Conservation (phyloP, 2,888 invertebrate genomes). For the Chorisops tibialis region DNA sequence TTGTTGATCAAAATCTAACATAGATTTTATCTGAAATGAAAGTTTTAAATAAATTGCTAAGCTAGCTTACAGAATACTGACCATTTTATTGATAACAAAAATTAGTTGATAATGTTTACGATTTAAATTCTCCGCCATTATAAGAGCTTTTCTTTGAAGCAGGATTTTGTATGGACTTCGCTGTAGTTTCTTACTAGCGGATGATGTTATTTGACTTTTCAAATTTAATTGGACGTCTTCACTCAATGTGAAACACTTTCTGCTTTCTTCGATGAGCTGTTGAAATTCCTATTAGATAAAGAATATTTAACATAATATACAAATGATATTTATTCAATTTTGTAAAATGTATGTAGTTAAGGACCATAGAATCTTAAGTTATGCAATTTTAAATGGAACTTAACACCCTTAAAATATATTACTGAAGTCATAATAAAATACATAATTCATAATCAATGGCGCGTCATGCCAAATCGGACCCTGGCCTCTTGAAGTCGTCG, state of each 20-base stretch:
- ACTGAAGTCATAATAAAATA: too few species aligned
- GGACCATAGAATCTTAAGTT: too few species aligned
- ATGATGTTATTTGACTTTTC: slow-evolving; percentile 27
- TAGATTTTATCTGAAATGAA: slow-evolving; percentile 33
- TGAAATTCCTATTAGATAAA: slow-evolving; percentile 42
- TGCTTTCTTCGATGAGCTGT: slow-evolving; percentile 41
- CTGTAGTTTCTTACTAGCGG: slow-evolving; percentile 44
- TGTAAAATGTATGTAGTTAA: too few species aligned
- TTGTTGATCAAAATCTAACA: slow-evolving; percentile 32
- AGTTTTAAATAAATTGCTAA: neutral
- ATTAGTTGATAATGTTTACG: slow-evolving; percentile 44
- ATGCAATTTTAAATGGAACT: too few species aligned
- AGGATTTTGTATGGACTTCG: slow-evolving; percentile 49
- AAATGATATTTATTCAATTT: too few species aligned
- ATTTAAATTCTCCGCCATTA: slow-evolving; percentile 34
- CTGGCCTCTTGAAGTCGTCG: too few species aligned
- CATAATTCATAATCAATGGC: too few species aligned
- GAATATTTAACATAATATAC: too few species aligned
- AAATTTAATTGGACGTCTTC: slow-evolving; percentile 30
- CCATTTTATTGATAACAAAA: slow-evolving; percentile 47
- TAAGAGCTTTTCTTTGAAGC: slow-evolving; percentile 36
- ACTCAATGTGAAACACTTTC: slow-evolving; percentile 31
- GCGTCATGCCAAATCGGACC: too few species aligned
- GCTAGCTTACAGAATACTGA: slow-evolving; percentile 27
- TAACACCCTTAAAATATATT: too few species aligned